Percentiles rank a stretch among this genome's conserved stretches.
These are phyloP conservation scores for Sinelater perroti DNA, from an alignment of 2,888 invertebrate species.

Conservation along the genomic window DNA sequence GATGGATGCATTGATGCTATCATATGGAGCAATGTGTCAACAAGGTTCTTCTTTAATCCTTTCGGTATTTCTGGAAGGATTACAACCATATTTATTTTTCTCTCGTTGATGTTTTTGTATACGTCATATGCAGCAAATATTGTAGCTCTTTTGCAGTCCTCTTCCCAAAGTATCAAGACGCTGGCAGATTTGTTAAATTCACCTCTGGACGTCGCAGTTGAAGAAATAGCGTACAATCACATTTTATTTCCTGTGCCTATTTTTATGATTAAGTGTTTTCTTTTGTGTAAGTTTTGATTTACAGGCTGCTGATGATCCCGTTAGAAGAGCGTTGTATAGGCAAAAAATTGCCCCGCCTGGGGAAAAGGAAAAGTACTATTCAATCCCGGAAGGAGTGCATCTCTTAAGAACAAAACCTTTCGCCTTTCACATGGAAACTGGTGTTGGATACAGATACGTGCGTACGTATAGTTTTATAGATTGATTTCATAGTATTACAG, in stretches of 20 bases:
- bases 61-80: conserved; percentile 62
- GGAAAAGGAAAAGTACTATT: conserved; percentile 65
- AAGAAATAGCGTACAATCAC: conserved; percentile 74
- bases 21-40: conserved; percentile 68
- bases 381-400: conserved; percentile 70
- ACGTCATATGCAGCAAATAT: conserved; percentile 81
- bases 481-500: too few relatives aligned
- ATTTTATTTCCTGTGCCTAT: conserved; percentile 71
- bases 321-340: conserved; percentile 69
- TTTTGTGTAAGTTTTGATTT: conserved; percentile 32
- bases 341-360: conserved; percentile 72
- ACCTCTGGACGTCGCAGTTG: conserved; percentile 71
- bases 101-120: conserved; percentile 74
- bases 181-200: conserved; percentile 72
- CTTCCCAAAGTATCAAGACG: conserved; percentile 72
- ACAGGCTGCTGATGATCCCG: conserved; percentile 72
- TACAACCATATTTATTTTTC: conserved; percentile 69
- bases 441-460: conserved; percentile 75
- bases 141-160: conserved; percentile 77
- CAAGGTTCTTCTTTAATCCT: conserved; percentile 68
- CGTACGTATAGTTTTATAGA: too few relatives aligned
- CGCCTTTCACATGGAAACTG: conserved; percentile 77
- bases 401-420: conserved; percentile 70
- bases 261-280: background rate
- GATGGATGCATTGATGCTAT: conserved; percentile 65